Percentiles rank a stretch among this genome's conserved stretches.
Evolutionary conservation across 2,888 invertebrate species (phyloP).

Genomic region (Dioctria linearis): DNA sequence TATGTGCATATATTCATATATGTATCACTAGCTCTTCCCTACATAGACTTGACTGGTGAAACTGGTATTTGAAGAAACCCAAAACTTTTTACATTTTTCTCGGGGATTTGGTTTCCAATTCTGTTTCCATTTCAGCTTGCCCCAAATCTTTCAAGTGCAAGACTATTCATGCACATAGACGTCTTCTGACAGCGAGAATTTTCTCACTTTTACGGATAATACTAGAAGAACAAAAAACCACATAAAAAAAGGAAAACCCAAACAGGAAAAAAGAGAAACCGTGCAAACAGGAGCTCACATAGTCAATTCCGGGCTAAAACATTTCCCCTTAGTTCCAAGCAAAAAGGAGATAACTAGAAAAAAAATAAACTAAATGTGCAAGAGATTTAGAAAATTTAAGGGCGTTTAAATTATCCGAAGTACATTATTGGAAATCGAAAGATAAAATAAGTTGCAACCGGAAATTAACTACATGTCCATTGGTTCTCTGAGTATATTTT

Average conservation of each 20-base stretch:
- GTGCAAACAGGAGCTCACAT: constrained; percentile 9
- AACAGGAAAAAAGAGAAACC: constrained; percentile 17
- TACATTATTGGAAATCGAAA: neutral
- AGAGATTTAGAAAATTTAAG: constrained; percentile 25
- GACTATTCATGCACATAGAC: constrained; percentile 51
- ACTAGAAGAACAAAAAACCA: constrained; percentile 21
- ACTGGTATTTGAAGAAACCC: neutral
- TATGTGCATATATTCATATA: neutral
- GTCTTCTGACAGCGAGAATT: constrained; percentile 55
- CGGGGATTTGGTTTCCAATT: constrained; percentile 55
- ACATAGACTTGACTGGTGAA: constrained; percentile 11
- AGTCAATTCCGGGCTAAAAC: constrained; percentile 23
- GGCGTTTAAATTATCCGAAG: constrained; percentile 22
- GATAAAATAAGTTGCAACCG: too few relatives aligned
- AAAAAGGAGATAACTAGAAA: neutral
- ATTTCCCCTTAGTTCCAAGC: neutral
- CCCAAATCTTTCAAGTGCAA: constrained; percentile 53
- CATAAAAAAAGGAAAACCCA: constrained; percentile 19
- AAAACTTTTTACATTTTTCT: constrained; percentile 51
- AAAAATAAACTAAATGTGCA: constrained; percentile 21
- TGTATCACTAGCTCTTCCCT: neutral
- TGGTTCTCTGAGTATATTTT: too few relatives aligned
- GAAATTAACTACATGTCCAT: too few relatives aligned
- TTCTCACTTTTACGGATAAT: constrained; percentile 53
- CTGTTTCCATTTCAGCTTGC: constrained; percentile 53